Percentiles rank a stretch among this genome's conserved stretches.
Evolutionary conservation across 2,113 vertebrate species (phyloP).

Genomic region (Menidia beryllina): DNA sequence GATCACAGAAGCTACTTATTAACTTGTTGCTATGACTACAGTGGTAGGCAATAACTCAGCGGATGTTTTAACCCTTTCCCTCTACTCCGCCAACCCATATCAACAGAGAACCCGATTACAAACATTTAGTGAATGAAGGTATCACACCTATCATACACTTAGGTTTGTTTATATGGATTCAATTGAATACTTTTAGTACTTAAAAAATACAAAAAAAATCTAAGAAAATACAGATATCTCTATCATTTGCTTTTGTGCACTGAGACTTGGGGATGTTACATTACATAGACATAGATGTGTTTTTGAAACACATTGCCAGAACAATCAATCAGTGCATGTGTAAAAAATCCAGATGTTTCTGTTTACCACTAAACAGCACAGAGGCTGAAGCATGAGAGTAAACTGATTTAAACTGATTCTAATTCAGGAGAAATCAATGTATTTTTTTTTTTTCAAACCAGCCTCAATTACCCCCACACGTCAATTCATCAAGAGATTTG

Average conservation of each 20-base stretch:
- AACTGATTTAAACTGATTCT: slow-evolving; percentile 78
- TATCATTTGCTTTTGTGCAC: slow-evolving; percentile 39
- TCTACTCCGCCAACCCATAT: slow-evolving; percentile 50
- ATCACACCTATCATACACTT: slow-evolving; percentile 41
- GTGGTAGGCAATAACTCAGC: slow-evolving; percentile 79
- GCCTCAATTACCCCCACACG: slow-evolving; percentile 77
- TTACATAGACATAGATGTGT: slow-evolving; percentile 39
- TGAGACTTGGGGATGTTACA: slow-evolving; percentile 23
- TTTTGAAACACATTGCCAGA: slow-evolving; percentile 44
- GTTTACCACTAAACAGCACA: slow-evolving; percentile 38
- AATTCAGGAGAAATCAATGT: slow-evolving; percentile 79
- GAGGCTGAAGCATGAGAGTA: slow-evolving; percentile 57
- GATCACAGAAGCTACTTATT: slow-evolving; percentile 83
- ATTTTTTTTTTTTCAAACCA: slow-evolving; percentile 73
- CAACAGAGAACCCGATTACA: slow-evolving; percentile 55
- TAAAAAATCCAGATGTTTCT: slow-evolving; percentile 64
- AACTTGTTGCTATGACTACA: slow-evolving; percentile 87
- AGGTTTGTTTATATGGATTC: not conserved
- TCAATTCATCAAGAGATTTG: slow-evolving; percentile 83
- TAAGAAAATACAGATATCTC: slow-evolving; percentile 31
- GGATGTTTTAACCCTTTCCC: slow-evolving; percentile 77
- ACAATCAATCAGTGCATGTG: slow-evolving; percentile 53
- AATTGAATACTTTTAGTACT: not conserved
- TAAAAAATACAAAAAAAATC: no score
- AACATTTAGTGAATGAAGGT: slow-evolving; percentile 54